A percentile compares a stretch with the other conserved stretches of the same genome.
Evolutionary conservation across 2,888 invertebrate species (phyloP).

Genomic region (Agonum fuliginosum): DNA sequence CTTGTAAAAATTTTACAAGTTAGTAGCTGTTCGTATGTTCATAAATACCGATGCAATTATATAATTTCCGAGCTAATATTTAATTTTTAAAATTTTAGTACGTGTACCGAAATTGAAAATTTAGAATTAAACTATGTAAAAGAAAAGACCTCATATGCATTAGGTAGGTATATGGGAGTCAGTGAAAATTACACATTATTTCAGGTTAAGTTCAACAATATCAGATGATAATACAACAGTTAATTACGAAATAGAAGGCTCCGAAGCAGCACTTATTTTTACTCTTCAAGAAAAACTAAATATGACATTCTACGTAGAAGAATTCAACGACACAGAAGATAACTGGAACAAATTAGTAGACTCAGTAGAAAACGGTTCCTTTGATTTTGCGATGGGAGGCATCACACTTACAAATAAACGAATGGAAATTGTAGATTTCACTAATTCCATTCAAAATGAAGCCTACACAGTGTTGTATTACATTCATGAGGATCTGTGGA

Average conservation of each 20-base stretch:
- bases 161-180: too few relatives aligned
- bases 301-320: conserved; percentile 9
- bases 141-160: too few relatives aligned
- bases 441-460: neutral
- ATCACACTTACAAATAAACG: conserved; percentile 5
- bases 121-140: too few relatives aligned
- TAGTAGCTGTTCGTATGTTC: too few relatives aligned
- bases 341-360: conserved; percentile 18
- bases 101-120: too few relatives aligned
- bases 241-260: neutral
- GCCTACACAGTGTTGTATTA: conserved; percentile 5
- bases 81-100: too few relatives aligned
- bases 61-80: too few relatives aligned
- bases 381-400: conserved; percentile 21
- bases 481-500: neutral
- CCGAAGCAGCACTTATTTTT: neutral
- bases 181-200: too few relatives aligned
- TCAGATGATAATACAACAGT: neutral
- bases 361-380: neutral
- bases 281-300: neutral
- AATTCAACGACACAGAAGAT: conserved; percentile 6
- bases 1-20: too few relatives aligned
- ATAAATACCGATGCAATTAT: too few relatives aligned
- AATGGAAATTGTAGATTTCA: conserved; percentile 16
- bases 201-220: neutral